Base-by-base conservation (phyloP, 2,113 vertebrate genomes). In the Spilogale gracilis region DNA sequence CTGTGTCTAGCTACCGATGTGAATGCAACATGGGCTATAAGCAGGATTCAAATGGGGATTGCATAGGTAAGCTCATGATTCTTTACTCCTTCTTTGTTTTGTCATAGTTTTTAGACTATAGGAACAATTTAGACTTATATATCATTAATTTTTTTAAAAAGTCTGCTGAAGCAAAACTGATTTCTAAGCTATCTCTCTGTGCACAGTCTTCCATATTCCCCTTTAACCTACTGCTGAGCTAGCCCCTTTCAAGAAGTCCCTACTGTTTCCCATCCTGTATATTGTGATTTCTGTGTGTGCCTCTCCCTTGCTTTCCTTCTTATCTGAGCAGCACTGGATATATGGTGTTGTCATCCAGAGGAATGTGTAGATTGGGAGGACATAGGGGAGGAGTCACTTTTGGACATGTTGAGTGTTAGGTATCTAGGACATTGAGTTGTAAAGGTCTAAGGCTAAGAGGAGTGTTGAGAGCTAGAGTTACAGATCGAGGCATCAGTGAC, bases 1-100 rank as follows among this genome's bases (percentile, higher is more conserved):
- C 99, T 0, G 99, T 99, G 0, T 99, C 98, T 38, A 99, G 99
- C 98, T 99, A 99, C 98, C 99, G 99, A 96, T 99, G 99, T 48
- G 99, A 99, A 97, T 99, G 99, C 98, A 99, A 99, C 99, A 99
- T 99, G 99, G 99, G 99, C n/a, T 99, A 99, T 98, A 99, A 99
- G 94, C 99, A 99, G 98, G 99, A 99, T 11, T 99, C 99, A 5
- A 99, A 99, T 0, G 99, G 99, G 0, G 99, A 99, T 97, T 99
- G 99, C 96, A 99, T 99, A 2, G 99, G 99, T 99, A 98, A 99
- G 99, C 9, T 94, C 27, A 0, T 54, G 60, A 25, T 25, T 95
- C 76, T 71, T 81, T 52, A 50, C 65, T 58, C 32, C 30, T 73
- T 71, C 18, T 71, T 43, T 2, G 1, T 61, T 54, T 85, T 63